Conservation (phyloP, 2,797 vertebrate species). For the Sarcoramphus papa region DNA sequence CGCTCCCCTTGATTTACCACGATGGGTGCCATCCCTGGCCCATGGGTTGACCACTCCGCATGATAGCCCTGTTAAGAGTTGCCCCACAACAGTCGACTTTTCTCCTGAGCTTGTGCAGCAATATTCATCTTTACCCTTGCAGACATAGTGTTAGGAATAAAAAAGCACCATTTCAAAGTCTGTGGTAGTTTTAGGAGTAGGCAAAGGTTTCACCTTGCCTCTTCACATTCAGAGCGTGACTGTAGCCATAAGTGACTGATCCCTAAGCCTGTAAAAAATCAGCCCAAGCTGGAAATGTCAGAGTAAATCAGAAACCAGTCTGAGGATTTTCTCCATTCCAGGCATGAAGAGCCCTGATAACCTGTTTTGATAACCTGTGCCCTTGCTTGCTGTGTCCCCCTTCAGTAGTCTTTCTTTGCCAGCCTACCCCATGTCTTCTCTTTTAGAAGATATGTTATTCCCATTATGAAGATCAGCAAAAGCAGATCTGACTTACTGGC, state of each 20-base stretch:
- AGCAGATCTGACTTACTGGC: neutral
- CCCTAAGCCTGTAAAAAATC: neutral
- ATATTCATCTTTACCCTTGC: neutral
- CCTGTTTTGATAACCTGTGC: neutral
- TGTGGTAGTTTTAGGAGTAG: neutral
- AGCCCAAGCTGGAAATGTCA: neutral
- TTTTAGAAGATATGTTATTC: neutral
- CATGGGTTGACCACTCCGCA: neutral
- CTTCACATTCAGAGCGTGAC: neutral
- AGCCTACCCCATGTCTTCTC: neutral
- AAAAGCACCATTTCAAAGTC: neutral
- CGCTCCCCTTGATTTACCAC: fast-evolving
- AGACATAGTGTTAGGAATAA: neutral
- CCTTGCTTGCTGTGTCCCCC: neutral
- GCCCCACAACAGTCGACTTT: neutral
- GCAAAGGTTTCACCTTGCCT: neutral
- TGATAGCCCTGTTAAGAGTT: neutral
- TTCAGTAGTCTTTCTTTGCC: neutral
- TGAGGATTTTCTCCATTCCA: neutral
- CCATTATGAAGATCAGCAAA: neutral
- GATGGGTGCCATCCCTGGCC: neutral
- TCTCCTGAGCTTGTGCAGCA: neutral
- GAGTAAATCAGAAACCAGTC: neutral
- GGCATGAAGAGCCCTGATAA: neutral
- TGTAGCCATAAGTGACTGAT: neutral